Base-by-base conservation (phyloP, 2,888 invertebrate genomes). In the Luperina nickerlii region DNA sequence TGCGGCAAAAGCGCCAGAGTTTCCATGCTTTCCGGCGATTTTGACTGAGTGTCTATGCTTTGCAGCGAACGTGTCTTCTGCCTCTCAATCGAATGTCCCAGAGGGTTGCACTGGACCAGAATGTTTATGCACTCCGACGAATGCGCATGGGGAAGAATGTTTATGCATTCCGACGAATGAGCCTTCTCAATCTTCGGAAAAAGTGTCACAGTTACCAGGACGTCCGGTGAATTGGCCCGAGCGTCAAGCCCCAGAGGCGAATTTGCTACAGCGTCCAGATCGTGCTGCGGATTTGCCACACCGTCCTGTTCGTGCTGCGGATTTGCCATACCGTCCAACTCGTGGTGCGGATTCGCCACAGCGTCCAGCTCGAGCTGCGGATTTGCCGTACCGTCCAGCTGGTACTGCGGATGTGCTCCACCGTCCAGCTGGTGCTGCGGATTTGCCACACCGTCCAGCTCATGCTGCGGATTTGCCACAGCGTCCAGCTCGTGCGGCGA, bases 1-100 rank as follows among this genome's bases (percentile, higher is more conserved):
- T 27, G 27, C 11, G 18, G 24, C 20, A 4, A 74, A 57, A 70
- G 24, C 18, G 11, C 1, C 38, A 60, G 48, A 42, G 32, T 45
- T 54, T n/a, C 5, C 45, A 27, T 20, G 51, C 32, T 9, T 69
- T 45, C 63, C 62, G n/a, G 42, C n/a, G 4, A 54, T 62, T 48
- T 42, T 78, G 8, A 62, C 68, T 42, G 27, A 78, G 27, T 68
- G 15, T 68, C 7, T 68, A 15, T 45, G 51, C 42, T 27, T n/a
- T 54, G 54, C 70, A 20, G 68, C 32, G 38, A 24, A 51, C 38
- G 62, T 51, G 9, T 51, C 48, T 27, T 62, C 67, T 77, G 51
- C 27, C 38, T 62, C 67, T 78, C 38, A 27, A 27, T 24, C 38
- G 38, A 38, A 27, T 42, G 62, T n/a, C 18, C 38, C 62, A 38